Conservation (phyloP, 2,797 vertebrate species). For the Anomalospiza imberbis region DNA sequence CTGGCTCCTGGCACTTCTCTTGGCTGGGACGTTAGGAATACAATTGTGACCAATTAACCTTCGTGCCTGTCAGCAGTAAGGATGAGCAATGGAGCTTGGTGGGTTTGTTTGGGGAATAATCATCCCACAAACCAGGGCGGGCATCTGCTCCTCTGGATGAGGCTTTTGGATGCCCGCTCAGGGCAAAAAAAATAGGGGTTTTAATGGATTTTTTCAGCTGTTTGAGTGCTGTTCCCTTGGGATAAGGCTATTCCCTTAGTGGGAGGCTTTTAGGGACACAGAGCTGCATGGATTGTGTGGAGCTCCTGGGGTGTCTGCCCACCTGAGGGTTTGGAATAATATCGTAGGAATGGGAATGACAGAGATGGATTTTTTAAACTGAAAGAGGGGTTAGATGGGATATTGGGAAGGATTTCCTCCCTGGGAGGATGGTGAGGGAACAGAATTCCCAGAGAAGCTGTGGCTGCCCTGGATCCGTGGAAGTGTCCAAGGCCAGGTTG, state of each 20-base stretch:
- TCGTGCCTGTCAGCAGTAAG: constrained; percentile 47
- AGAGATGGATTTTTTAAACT: neutral
- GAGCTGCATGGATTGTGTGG: rapidly evolving
- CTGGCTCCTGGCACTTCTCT: constrained; percentile 62
- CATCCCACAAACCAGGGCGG: neutral
- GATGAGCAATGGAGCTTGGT: constrained; percentile 1
- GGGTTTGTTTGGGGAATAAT: constrained; percentile 20
- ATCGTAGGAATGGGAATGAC: neutral
- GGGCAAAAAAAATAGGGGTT: neutral
- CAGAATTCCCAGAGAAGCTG: rapidly evolving
- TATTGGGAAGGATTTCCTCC: neutral
- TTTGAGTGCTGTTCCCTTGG: neutral
- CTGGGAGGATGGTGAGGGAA: rapidly evolving
- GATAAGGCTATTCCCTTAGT: neutral
- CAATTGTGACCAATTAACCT: constrained; percentile 67
- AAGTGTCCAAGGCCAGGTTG: neutral
- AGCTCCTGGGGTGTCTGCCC: neutral
- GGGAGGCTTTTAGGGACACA: neutral
- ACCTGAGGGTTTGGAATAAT: neutral
- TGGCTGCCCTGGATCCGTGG: neutral
- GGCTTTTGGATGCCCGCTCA: neutral
- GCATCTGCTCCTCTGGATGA: neutral
- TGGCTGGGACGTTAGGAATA: constrained; percentile 26
- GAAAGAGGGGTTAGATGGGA: neutral
- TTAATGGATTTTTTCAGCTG: neutral